These are phyloP conservation scores for Dipodomys stephensi DNA, from an alignment of 2,113 vertebrate species.

Conservation along the genomic window DNA sequence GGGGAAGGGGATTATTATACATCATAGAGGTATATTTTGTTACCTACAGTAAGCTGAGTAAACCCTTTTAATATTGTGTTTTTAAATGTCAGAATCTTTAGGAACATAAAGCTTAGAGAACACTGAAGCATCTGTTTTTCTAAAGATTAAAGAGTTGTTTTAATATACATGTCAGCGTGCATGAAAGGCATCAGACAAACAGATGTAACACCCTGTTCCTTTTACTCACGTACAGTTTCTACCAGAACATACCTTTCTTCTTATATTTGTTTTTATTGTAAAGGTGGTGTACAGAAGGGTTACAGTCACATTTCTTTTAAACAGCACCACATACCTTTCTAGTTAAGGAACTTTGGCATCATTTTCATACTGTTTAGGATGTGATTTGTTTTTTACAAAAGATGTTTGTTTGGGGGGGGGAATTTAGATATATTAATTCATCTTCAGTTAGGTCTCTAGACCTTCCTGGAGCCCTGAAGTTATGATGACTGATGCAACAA, in stretches of 20 bases:
- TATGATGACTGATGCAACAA: not conserved
- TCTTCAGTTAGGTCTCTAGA: constrained; percentile 12
- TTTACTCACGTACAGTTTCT: not conserved
- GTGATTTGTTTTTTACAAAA: constrained; percentile 1
- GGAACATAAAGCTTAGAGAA: not conserved
- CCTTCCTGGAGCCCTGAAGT: not conserved
- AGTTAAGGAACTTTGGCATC: not conserved
- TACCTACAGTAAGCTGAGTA: not conserved
- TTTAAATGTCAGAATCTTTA: constrained; percentile 31
- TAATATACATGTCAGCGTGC: not conserved
- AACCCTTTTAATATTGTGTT: constrained; percentile 28
- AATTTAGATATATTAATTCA: not conserved
- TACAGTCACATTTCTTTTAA: no score
- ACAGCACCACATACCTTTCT: not conserved
- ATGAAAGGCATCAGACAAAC: not conserved
- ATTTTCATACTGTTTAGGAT: not conserved
- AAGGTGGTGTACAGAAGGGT: no score
- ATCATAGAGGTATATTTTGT: not conserved
- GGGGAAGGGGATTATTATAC: not conserved
- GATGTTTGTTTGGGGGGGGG: not conserved
- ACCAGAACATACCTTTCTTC: not conserved
- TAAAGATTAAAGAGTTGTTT: not conserved
- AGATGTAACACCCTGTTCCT: not conserved
- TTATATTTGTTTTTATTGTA: no score
- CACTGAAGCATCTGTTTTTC: constrained; percentile 22